Percentiles rank a stretch among this genome's conserved stretches.
phyloP scores from a whole-genome alignment of 2,113 vertebrate species.

The Chionodraco myersi region DNA sequence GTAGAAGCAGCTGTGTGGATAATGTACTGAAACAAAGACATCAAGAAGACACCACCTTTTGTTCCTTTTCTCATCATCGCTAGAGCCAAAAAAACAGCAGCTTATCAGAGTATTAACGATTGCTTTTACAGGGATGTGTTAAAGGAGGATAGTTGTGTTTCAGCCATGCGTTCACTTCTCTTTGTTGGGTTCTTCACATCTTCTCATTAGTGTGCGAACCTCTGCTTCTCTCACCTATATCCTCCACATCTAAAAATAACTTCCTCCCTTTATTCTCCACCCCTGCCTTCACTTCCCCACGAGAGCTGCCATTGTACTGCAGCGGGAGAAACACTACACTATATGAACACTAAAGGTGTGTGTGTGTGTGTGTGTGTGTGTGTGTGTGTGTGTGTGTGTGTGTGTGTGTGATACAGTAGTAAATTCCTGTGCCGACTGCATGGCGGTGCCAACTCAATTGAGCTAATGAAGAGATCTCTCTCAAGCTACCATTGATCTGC shows the following conservation, averaged over 20 bases:
- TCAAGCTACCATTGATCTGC: slow-evolving; percentile 64
- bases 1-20: not conserved
- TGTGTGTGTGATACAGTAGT: not conserved
- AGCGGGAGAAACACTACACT: slow-evolving; percentile 14
- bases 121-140: not conserved
- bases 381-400: slow-evolving; percentile 33
- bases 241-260: slow-evolving; percentile 68
- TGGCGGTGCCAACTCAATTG: slow-evolving; percentile 46
- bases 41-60: not conserved
- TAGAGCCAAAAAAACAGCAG: not conserved
- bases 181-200: slow-evolving; percentile 12
- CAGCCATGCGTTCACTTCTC: not conserved
- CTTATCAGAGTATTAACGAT: not conserved
- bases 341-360: too few relatives aligned
- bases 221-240: slow-evolving; percentile 45
- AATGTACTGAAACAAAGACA: slow-evolving; percentile 4
- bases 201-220: slow-evolving; percentile 51
- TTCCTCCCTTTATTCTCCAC: slow-evolving; percentile 16
- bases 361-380: slow-evolving; percentile 15
- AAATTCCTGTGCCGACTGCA: slow-evolving; percentile 54
- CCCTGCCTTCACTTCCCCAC: slow-evolving; percentile 45
- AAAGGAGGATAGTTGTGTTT: not conserved
- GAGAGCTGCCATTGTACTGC: slow-evolving; percentile 44
- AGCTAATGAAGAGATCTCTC: slow-evolving; percentile 69
- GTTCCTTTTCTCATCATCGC: not conserved